Percentiles rank a stretch among this genome's conserved stretches.
Conservation (phyloP, 2,888 invertebrate species). For the Theodoxus fluviatilis region DNA sequence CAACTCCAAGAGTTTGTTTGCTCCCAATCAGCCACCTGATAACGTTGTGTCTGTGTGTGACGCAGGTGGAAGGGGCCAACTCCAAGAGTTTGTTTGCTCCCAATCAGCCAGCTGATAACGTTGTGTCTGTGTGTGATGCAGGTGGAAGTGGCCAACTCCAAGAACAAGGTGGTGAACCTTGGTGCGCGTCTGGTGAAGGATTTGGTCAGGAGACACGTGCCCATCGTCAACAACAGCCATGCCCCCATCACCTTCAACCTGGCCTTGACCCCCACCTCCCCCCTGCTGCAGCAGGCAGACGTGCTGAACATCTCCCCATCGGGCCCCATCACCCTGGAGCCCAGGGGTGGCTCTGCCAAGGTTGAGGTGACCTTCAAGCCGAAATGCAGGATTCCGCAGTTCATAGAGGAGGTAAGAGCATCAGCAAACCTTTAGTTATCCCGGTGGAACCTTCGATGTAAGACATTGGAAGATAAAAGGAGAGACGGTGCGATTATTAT, state of each 20-base stretch:
- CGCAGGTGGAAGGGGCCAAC: no score
- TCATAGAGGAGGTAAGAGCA: conserved; percentile 63
- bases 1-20: no score
- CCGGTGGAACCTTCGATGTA: no score
- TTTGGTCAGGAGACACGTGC: conserved; percentile 54
- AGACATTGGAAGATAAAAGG: no score
- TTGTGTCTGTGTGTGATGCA: no score
- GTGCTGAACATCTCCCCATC: conserved; percentile 54
- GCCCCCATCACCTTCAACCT: conserved; percentile 62
- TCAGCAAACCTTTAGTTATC: no score
- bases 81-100: no score
- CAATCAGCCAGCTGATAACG: no score
- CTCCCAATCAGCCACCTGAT: no score
- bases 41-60: no score
- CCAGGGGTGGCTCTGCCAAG: conserved; percentile 57
- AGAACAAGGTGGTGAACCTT: conserved; percentile 61
- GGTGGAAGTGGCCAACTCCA: conserved; percentile 63
- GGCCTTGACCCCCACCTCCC: conserved; percentile 56
- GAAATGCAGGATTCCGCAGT: conserved; percentile 59
- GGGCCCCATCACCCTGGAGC: conserved; percentile 55
- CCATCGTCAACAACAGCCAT: conserved; percentile 64
- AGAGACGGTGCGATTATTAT: no score
- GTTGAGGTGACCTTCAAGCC: conserved; percentile 62
- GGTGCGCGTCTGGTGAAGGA: conserved; percentile 61
- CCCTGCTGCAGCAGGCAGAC: conserved; percentile 53